These are phyloP conservation scores for Alligator mississippiensis DNA, from an alignment of 2,113 vertebrate genomes.

Conservation along the genomic window DNA sequence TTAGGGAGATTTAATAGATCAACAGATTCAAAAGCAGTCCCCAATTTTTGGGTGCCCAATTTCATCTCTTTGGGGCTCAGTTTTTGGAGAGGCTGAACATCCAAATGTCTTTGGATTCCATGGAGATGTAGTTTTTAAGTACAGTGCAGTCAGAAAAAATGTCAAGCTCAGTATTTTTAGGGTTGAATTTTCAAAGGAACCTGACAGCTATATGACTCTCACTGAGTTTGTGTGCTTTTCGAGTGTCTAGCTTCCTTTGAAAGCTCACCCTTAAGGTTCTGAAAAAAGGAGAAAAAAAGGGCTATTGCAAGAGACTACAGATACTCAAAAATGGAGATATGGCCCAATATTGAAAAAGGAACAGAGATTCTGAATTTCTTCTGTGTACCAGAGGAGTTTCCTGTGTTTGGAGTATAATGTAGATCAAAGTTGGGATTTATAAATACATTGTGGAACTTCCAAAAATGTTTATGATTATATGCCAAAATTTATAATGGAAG, in stretches of 20 bases:
- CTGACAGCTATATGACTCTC: background rate
- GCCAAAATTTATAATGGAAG: background rate
- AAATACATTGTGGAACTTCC: background rate
- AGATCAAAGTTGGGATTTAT: background rate
- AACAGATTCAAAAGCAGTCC: background rate
- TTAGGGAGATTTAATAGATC: background rate
- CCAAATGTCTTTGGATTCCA: background rate
- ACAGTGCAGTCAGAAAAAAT: background rate
- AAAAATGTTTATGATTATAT: background rate
- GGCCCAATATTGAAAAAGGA: background rate
- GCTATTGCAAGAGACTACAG: background rate
- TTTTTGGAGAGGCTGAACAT: background rate
- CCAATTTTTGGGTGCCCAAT: background rate
- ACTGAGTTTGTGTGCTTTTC: background rate
- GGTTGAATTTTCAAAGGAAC: background rate
- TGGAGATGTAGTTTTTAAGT: background rate
- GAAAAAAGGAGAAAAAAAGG: background rate
- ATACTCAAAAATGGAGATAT: background rate
- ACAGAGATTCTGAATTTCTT: background rate
- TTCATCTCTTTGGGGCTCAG: background rate
- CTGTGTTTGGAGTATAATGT: accelerated
- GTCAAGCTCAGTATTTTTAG: background rate
- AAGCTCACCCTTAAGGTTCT: background rate
- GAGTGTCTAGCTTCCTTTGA: background rate
- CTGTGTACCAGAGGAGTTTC: background rate